Evolutionary conservation across 2,888 invertebrate genomes (phyloP).

Genomic region (Byasa hedistus): DNA sequence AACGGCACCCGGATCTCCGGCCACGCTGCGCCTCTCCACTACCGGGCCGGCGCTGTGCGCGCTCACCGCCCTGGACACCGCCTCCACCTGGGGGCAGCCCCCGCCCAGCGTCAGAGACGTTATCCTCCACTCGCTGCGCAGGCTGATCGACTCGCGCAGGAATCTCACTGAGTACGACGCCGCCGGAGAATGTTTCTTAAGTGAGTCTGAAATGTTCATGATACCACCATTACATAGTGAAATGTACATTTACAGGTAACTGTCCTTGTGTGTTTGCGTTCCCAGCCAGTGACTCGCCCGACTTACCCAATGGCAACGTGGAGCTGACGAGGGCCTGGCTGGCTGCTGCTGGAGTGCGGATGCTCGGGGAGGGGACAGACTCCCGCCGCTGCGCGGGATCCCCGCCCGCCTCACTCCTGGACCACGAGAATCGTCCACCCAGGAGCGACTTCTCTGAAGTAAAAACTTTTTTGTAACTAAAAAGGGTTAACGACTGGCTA

Average conservation of each 20-base stretch:
- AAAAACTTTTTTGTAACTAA: neutral
- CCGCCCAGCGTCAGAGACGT: slow-evolving; percentile 46
- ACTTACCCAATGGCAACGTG: slow-evolving; percentile 42
- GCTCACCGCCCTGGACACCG: slow-evolving; percentile 58
- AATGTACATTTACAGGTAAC: neutral
- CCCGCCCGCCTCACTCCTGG: slow-evolving; percentile 42
- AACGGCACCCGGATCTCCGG: slow-evolving; percentile 53
- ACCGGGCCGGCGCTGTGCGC: slow-evolving; percentile 67
- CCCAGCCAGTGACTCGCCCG: slow-evolving; percentile 48
- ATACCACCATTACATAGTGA: neutral
- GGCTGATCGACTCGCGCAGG: slow-evolving; percentile 55
- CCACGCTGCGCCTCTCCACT: slow-evolving; percentile 52
- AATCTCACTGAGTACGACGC: slow-evolving; percentile 67
- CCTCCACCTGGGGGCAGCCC: slow-evolving; percentile 49
- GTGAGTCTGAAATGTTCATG: slow-evolving; percentile 46
- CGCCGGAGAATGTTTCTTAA: slow-evolving; percentile 59
- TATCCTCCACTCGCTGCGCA: slow-evolving; percentile 46
- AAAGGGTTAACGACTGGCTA: neutral
- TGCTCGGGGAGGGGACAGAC: slow-evolving; percentile 39
- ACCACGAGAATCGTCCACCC: slow-evolving; percentile 45
- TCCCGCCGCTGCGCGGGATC: slow-evolving; percentile 24
- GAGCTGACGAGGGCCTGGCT: slow-evolving; percentile 54
- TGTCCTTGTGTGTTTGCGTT: neutral
- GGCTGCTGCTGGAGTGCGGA: slow-evolving; percentile 53
- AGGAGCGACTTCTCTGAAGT: slow-evolving; percentile 71